Percentiles rank a stretch among this genome's conserved stretches.
Conservation (phyloP, 2,113 vertebrate genomes). For the Pleuronectes platessa region DNA sequence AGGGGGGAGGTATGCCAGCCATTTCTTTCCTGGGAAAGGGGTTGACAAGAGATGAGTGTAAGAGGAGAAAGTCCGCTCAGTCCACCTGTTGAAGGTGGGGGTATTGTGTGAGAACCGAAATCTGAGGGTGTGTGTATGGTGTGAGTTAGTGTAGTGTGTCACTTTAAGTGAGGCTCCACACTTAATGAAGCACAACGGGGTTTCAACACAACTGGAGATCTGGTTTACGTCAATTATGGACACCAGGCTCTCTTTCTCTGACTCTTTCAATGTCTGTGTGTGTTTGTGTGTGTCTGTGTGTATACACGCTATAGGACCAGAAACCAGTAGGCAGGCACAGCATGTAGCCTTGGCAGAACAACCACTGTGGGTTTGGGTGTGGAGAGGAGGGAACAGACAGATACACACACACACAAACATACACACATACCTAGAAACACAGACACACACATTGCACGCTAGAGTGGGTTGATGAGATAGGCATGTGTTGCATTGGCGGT, state of each 20-base stretch:
- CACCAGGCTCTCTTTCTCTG: constrained; percentile 47
- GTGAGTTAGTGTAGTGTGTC: constrained; percentile 44
- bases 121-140: constrained; percentile 29
- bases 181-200: constrained; percentile 66
- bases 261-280: constrained; percentile 23
- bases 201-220: constrained; percentile 63
- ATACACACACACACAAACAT: constrained; percentile 1
- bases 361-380: constrained; percentile 61
- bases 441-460: constrained; percentile 30
- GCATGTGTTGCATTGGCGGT: constrained; percentile 55
- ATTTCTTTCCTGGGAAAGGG: not conserved
- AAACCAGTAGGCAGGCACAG: constrained; percentile 61
- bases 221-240: constrained; percentile 71
- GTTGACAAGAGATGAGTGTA: constrained; percentile 29
- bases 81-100: constrained; percentile 65
- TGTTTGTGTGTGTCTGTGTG: constrained; percentile 25
- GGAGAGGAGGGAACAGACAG: constrained; percentile 34
- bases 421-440: constrained; percentile 26
- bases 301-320: constrained; percentile 52
- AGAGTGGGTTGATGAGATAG: constrained; percentile 66
- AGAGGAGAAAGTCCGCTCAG: constrained; percentile 19
- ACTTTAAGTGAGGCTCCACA: constrained; percentile 54
- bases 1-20: not conserved
- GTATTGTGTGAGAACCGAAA: constrained; percentile 44
- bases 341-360: constrained; percentile 67